Evolutionary conservation across 2,797 vertebrate species (phyloP).

Genomic region (Sebastes oblongus): DNA sequence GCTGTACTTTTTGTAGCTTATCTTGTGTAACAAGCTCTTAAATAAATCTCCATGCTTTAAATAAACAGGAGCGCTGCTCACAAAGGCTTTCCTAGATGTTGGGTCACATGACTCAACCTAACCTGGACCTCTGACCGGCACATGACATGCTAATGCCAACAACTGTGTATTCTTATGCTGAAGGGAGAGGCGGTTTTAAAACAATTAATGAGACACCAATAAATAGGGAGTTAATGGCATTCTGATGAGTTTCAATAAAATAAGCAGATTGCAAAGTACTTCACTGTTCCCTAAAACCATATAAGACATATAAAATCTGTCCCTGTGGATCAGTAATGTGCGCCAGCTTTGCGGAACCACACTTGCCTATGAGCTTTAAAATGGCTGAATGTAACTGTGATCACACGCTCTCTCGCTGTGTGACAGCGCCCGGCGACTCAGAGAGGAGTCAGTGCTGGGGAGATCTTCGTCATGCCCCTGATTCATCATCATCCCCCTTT

Average conservation of each 20-base stretch:
- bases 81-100: conserved; percentile 47
- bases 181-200: neutral
- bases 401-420: conserved; percentile 32
- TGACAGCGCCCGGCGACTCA: conserved; percentile 51
- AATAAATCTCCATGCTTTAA: conserved; percentile 80
- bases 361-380: conserved; percentile 45
- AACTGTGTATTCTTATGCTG: neutral
- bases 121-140: conserved; percentile 28
- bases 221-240: neutral
- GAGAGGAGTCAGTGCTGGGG: conserved; percentile 37
- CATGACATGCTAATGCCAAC: neutral
- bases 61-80: conserved; percentile 62
- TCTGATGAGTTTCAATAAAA: conserved; percentile 5
- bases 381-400: conserved; percentile 46
- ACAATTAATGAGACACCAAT: neutral
- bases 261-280: neutral
- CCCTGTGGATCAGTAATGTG: conserved; percentile 2
- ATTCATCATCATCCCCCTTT: conserved; percentile 67
- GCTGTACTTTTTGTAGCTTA: conserved; percentile 68
- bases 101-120: conserved; percentile 44
- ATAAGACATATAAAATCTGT: neutral
- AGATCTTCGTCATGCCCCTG: conserved; percentile 69
- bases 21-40: conserved; percentile 73
- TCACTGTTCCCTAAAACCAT: neutral
- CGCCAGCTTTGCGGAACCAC: conserved; percentile 17